Evolutionary conservation across 2,888 invertebrate species (phyloP).

Genomic region (Heliconius ismenius): DNA sequence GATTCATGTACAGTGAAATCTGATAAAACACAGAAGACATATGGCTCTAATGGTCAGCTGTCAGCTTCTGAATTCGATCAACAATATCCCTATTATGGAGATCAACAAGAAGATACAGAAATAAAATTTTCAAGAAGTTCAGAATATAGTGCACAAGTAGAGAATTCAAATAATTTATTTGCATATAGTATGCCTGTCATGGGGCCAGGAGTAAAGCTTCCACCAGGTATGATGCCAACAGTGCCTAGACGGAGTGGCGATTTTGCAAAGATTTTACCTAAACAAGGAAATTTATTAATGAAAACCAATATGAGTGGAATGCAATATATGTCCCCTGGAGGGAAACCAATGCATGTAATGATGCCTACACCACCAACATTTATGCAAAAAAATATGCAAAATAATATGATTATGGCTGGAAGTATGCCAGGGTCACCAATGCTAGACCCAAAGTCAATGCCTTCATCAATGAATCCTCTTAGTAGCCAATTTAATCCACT

Average conservation of each 20-base stretch:
- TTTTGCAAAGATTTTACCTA: slow-evolving; percentile 65
- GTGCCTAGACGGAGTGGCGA: slow-evolving; percentile 58
- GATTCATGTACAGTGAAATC: slow-evolving; percentile 61
- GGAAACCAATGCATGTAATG: slow-evolving; percentile 69
- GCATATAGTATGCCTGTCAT: slow-evolving; percentile 59
- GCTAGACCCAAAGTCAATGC: slow-evolving; percentile 59
- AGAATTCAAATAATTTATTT: slow-evolving; percentile 58
- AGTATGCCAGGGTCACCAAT: slow-evolving; percentile 59
- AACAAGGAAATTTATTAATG: slow-evolving; percentile 69
- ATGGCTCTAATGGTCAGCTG: slow-evolving; percentile 50
- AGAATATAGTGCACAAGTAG: slow-evolving; percentile 64
- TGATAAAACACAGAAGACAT: slow-evolving; percentile 67
- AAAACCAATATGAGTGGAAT: slow-evolving; percentile 67
- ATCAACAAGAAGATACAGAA: slow-evolving; percentile 70
- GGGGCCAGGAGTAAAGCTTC: slow-evolving; percentile 57
- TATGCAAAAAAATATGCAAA: slow-evolving; percentile 75
- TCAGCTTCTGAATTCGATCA: slow-evolving; percentile 61
- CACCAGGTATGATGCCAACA: slow-evolving; percentile 52
- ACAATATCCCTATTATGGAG: slow-evolving; percentile 65
- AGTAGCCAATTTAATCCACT: slow-evolving; percentile 65
- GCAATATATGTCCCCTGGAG: slow-evolving; percentile 64
- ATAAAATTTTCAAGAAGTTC: slow-evolving; percentile 74
- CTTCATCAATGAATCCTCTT: slow-evolving; percentile 47
- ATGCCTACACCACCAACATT: slow-evolving; percentile 66
- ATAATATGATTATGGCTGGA: slow-evolving; percentile 72